Evolutionary conservation across 2,113 vertebrate genomes (phyloP).

Genomic region (Poeciliopsis occidentalis): DNA sequence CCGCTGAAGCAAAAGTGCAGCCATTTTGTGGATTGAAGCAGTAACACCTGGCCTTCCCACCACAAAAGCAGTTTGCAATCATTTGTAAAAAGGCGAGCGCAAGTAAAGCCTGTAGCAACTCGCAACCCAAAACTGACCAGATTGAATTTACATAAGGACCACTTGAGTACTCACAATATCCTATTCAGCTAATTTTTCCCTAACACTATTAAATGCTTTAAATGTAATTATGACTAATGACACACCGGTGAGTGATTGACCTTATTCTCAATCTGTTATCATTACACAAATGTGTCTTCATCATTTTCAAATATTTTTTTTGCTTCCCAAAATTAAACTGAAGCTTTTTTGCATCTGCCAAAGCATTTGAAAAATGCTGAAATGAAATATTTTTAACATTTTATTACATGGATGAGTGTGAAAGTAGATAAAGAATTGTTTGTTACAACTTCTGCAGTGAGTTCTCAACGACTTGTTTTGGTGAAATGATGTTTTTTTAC

Average conservation of each 20-base stretch:
- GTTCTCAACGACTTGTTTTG: constrained; percentile 2
- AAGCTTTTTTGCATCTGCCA: too few species aligned
- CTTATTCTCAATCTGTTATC: too few species aligned
- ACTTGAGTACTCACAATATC: neutral
- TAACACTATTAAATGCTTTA: neutral
- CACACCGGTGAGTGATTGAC: too few species aligned
- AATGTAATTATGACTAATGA: constrained; percentile 3
- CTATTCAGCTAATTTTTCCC: neutral
- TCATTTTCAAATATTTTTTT: too few species aligned
- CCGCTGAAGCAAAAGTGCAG: neutral
- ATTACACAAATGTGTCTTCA: too few species aligned
- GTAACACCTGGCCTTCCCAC: neutral
- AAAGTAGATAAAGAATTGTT: neutral
- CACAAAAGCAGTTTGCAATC: neutral
- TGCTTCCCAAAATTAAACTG: too few species aligned
- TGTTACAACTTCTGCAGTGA: constrained; percentile 2
- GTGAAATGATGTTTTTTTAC: neutral
- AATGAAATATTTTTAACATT: too few species aligned
- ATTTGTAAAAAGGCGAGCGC: neutral
- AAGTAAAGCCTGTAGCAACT: neutral
- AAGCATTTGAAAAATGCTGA: too few species aligned
- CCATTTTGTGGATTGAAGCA: neutral
- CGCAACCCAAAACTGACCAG: neutral
- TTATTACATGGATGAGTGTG: too few species aligned
- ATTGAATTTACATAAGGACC: neutral